phyloP scores from a whole-genome alignment of 37 sponge, comb jelly and placozoan genomes.

The Ephydatia muelleri region DNA sequence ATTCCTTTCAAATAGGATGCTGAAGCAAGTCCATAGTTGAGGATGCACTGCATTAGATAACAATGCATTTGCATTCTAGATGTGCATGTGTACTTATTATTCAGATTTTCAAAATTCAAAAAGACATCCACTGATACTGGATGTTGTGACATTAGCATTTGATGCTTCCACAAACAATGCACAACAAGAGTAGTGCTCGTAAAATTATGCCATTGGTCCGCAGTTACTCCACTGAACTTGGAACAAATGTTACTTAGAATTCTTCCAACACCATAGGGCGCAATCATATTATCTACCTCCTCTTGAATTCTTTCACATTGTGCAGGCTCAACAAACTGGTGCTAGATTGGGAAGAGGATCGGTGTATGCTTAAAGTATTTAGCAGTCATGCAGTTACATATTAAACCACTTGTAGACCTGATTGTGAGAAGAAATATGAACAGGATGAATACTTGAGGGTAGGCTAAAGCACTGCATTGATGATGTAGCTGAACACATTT shows the following conservation, averaged over 20 bases:
- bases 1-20: constrained; percentile 39
- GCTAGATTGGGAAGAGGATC: too few species aligned
- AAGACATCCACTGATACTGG: constrained; percentile 25
- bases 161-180: constrained; percentile 25
- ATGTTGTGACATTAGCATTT: neutral
- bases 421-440: too few species aligned
- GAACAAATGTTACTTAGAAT: constrained; percentile 19
- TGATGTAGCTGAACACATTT: too few species aligned
- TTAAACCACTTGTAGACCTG: too few species aligned
- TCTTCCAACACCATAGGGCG: constrained; percentile 16
- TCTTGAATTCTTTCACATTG: constrained; percentile 3
- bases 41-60: constrained; percentile 30
- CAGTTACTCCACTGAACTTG: constrained; percentile 4
- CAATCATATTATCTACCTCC: constrained; percentile 1
- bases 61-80: constrained; percentile 54
- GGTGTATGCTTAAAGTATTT: too few species aligned
- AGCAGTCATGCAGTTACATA: too few species aligned
- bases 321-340: neutral
- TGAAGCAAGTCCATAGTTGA: constrained; percentile 31
- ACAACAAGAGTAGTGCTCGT: constrained; percentile 4
- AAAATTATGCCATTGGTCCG: constrained; percentile 15
- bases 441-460: too few species aligned
- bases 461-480: too few species aligned
- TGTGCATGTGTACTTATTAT: constrained; percentile 22
- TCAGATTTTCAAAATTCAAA: constrained; percentile 27